These are phyloP conservation scores for Sylvilagus bachmani DNA, from an alignment of 2,113 vertebrate species.

Conservation along the genomic window DNA sequence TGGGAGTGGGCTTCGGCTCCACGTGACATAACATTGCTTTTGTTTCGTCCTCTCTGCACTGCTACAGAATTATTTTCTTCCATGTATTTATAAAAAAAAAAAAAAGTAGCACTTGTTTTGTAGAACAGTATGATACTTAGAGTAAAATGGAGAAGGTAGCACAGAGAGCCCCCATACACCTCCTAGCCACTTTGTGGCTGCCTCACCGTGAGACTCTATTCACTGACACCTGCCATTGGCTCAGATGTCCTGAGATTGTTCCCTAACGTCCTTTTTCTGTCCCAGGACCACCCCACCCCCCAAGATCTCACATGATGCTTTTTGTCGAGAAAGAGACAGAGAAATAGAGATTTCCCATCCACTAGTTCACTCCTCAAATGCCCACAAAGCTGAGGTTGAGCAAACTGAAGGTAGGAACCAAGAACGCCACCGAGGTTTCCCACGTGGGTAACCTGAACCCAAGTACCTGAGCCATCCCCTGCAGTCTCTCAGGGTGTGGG, in stretches of 20 bases:
- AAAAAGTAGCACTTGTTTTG: neutral
- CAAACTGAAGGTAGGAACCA: too few relatives aligned
- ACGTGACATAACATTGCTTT: neutral
- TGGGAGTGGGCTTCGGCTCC: neutral
- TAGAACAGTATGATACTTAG: constrained; percentile 20
- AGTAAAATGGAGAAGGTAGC: neutral
- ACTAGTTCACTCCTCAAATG: too few relatives aligned
- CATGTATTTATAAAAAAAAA: neutral
- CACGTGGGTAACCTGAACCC: too few relatives aligned
- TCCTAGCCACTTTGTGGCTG: too few relatives aligned
- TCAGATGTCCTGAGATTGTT: neutral
- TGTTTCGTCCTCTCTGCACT: neutral
- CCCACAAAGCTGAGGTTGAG: too few relatives aligned
- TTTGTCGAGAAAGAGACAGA: too few relatives aligned
- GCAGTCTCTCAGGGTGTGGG: too few relatives aligned
- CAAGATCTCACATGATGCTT: neutral
- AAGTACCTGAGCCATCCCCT: too few relatives aligned
- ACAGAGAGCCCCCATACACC: neutral
- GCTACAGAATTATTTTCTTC: neutral
- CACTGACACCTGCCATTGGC: too few relatives aligned
- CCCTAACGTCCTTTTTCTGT: neutral
- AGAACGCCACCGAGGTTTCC: too few relatives aligned
- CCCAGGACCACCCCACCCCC: neutral
- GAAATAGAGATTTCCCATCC: too few relatives aligned
- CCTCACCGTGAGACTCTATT: too few relatives aligned